Evolutionary conservation across 2,888 invertebrate species (phyloP).

Genomic region (Nomada hirtipes): DNA sequence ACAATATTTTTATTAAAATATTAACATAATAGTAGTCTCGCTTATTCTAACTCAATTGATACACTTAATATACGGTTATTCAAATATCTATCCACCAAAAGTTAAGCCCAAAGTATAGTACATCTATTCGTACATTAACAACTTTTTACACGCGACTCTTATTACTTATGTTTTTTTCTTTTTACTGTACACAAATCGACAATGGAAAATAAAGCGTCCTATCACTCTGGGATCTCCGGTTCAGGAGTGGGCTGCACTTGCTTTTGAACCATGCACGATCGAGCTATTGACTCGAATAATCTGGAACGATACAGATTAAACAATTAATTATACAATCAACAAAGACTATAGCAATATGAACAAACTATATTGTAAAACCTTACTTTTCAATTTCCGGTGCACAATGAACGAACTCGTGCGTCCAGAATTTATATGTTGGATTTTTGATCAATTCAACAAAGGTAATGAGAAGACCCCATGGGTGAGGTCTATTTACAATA

Average conservation of each 20-base stretch:
- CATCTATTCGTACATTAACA: slow-evolving; percentile 81
- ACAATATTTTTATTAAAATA: slow-evolving; percentile 82
- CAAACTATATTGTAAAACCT: slow-evolving; percentile 80
- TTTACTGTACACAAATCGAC: slow-evolving; percentile 81
- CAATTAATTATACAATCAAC: not conserved
- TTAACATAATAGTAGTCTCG: slow-evolving; percentile 81
- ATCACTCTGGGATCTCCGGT: slow-evolving; percentile 89
- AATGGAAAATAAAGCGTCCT: slow-evolving; percentile 77
- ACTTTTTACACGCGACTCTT: slow-evolving; percentile 82
- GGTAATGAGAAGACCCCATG: slow-evolving; percentile 99
- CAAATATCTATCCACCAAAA: slow-evolving; percentile 73
- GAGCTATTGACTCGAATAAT: slow-evolving; percentile 97
- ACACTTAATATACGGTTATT: slow-evolving; percentile 77
- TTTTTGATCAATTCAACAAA: slow-evolving; percentile 99
- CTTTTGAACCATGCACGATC: slow-evolving; percentile 97
- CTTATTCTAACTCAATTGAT: slow-evolving; percentile 74
- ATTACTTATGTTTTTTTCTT: slow-evolving; percentile 75
- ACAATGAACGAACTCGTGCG: slow-evolving; percentile 99
- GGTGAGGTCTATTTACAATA: slow-evolving; percentile 99
- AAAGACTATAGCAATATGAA: not conserved
- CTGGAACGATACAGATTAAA: slow-evolving; percentile 85
- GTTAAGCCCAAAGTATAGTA: slow-evolving; percentile 80
- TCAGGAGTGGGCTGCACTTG: slow-evolving; percentile 88
- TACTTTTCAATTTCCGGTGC: slow-evolving; percentile 99
- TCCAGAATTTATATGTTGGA: slow-evolving; percentile 99